Percentiles rank a stretch among this genome's conserved stretches.
Evolutionary conservation across 2,797 vertebrate species (phyloP).

Genomic region (Phrynocephalus guinanensis): DNA sequence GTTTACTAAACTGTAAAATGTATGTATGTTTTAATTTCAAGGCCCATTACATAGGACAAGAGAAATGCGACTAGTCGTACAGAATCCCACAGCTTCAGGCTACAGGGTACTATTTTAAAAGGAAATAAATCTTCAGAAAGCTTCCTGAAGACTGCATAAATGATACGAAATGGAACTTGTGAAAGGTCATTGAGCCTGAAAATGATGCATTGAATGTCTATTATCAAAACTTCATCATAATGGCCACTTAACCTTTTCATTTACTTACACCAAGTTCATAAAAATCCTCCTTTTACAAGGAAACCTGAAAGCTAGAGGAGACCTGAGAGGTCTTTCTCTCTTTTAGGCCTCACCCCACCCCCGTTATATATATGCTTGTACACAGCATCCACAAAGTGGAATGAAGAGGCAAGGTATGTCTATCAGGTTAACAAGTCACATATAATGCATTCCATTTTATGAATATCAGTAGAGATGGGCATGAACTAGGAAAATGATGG

Average conservation of each 20-base stretch:
- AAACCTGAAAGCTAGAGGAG: background rate
- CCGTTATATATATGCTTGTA: background rate
- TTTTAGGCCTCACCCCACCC: fast-evolving
- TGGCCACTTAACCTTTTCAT: conserved; percentile 43
- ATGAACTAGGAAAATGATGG: too few relatives aligned
- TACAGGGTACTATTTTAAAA: conserved; percentile 40
- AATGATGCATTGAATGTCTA: conserved; percentile 48
- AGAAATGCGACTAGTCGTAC: conserved; percentile 43
- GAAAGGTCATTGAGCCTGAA: conserved; percentile 49
- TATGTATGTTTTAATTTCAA: conserved; percentile 75
- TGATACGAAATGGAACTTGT: conserved; percentile 53
- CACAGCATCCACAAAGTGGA: background rate
- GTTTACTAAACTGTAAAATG: conserved; percentile 62
- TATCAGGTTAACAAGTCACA: background rate
- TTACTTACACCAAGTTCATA: background rate
- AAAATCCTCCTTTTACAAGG: background rate
- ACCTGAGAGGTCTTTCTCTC: background rate
- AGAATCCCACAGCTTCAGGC: conserved; percentile 40
- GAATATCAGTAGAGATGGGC: background rate
- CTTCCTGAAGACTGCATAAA: conserved; percentile 42
- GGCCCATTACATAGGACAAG: conserved; percentile 69
- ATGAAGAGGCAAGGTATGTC: background rate
- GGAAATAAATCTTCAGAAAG: conserved; percentile 46
- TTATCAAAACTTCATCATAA: conserved; percentile 31
- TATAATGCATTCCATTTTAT: background rate